Percentiles rank a stretch among this genome's conserved stretches.
phyloP scores from a whole-genome alignment of 2,113 vertebrate genomes.

The Genyomyrus donnyi region DNA sequence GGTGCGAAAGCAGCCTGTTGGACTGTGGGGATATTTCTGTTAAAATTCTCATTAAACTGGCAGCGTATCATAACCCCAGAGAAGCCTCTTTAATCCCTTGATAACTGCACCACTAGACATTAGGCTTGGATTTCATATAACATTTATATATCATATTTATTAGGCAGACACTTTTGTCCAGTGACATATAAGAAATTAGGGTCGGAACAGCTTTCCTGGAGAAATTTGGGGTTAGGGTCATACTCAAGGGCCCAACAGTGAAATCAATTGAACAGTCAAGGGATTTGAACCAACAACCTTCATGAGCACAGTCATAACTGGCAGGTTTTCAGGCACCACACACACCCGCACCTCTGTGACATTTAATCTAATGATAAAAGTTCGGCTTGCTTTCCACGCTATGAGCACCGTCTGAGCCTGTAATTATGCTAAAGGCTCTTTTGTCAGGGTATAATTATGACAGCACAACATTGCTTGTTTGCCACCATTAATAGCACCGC shows the following conservation, averaged over 20 bases:
- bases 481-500: neutral
- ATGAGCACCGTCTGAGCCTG: neutral
- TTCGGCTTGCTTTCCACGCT: neutral
- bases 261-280: neutral
- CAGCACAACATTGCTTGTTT: neutral
- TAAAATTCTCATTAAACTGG: neutral
- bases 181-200: neutral
- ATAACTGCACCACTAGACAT: neutral
- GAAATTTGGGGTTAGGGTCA: neutral
- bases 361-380: neutral
- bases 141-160: neutral
- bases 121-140: neutral
- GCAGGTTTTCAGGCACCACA: neutral
- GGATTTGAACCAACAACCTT: neutral
- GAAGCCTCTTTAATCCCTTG: neutral
- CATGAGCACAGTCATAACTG: neutral
- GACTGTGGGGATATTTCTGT: neutral
- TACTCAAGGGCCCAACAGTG: neutral
- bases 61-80: neutral
- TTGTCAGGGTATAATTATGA: neutral
- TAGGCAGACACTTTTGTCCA: neutral
- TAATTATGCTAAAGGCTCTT: constrained; percentile 3
- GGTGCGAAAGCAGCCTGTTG: neutral
- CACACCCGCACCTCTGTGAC: neutral
- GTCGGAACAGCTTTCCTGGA: neutral